These are phyloP conservation scores for Macaria notata DNA, from an alignment of 2,888 invertebrate genomes.

Conservation along the genomic window DNA sequence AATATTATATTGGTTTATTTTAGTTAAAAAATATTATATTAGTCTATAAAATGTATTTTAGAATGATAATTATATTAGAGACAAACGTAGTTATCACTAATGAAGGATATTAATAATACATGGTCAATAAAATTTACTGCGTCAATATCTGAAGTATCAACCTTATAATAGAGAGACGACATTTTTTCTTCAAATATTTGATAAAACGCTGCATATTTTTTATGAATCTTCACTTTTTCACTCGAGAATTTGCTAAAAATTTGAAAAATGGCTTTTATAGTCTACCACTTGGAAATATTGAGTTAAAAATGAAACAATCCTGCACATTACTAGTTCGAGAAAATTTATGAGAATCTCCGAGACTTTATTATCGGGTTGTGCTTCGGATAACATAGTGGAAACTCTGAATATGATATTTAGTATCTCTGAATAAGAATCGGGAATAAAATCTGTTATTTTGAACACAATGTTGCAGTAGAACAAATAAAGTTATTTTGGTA, in stretches of 20 bases:
- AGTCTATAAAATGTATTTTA: too few species aligned
- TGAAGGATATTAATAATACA: too few species aligned
- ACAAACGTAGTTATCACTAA: too few species aligned
- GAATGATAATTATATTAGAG: too few species aligned
- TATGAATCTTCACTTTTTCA: neutral
- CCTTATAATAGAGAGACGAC: too few species aligned
- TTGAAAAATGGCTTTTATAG: constrained; percentile 1
- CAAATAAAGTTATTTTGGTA: too few species aligned
- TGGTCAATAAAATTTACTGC: too few species aligned
- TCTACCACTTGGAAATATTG: constrained; percentile 1
- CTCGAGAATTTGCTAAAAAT: neutral
- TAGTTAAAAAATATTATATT: too few species aligned
- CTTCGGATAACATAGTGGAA: constrained; percentile 2
- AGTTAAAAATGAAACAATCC: constrained; percentile 6
- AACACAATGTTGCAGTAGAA: neutral
- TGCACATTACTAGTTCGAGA: constrained; percentile 9
- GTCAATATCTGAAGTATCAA: too few species aligned
- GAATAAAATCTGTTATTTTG: too few species aligned
- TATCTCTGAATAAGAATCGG: neutral
- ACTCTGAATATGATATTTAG: constrained; percentile 2
- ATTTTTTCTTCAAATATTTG: too few species aligned
- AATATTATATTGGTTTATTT: too few species aligned
- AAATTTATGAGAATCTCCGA: constrained; percentile 6
- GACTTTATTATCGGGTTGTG: constrained; percentile 9
- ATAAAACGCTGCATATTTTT: neutral